Percentiles rank a stretch among this genome's conserved stretches.
phyloP scores from a whole-genome alignment of 2,113 vertebrate genomes.

The Crocuta crocuta region DNA sequence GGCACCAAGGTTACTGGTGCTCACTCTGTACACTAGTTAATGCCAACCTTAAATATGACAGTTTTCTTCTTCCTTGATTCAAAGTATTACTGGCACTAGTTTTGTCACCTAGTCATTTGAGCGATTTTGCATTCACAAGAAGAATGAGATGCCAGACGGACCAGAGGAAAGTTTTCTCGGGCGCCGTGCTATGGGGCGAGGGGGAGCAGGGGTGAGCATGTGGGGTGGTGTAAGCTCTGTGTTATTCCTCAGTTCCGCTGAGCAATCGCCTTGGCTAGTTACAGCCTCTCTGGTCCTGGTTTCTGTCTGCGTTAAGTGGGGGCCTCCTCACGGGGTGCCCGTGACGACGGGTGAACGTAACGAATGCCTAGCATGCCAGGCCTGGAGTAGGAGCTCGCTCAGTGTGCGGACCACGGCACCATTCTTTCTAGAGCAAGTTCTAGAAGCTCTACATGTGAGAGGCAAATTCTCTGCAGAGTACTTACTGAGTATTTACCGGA shows the following conservation, averaged over 20 bases:
- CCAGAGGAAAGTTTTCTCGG: not conserved
- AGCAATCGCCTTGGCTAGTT: not conserved
- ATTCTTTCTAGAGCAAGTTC: not conserved
- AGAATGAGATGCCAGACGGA: not conserved
- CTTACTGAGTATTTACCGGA: not conserved
- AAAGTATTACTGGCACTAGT: not conserved
- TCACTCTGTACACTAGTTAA: not conserved
- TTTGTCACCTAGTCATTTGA: not conserved
- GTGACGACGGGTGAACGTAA: not conserved
- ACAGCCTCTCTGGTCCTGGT: not conserved
- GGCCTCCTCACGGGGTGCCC: too few species aligned
- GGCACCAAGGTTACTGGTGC: not conserved
- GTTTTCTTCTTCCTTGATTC: not conserved
- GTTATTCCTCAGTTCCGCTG: not conserved
- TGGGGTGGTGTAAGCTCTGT: not conserved
- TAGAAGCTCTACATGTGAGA: not conserved
- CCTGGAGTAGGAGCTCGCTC: not conserved
- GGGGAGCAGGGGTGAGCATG: not conserved
- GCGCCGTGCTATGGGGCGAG: not conserved
- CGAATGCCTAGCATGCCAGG: not conserved
- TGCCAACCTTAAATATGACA: not conserved
- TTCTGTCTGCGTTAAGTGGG: not conserved
- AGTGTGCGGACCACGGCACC: not conserved
- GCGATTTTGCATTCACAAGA: not conserved
- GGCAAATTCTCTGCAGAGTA: not conserved